These are phyloP conservation scores for Zaprionus taronus DNA, from an alignment of 1,140 invertebrate species.

Conservation along the genomic window DNA sequence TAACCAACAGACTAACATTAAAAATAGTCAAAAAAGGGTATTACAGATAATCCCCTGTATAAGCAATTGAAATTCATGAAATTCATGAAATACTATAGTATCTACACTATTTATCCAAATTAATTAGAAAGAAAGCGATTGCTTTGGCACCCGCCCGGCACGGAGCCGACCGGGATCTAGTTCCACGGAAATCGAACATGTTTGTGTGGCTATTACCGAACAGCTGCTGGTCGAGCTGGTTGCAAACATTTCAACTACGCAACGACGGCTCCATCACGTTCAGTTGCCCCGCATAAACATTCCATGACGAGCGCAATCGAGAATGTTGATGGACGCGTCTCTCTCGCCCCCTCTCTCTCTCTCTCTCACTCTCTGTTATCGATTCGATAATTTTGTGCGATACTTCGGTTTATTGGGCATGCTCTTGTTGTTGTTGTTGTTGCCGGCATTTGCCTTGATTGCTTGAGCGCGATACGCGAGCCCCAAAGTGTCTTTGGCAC, in stretches of 20 bases:
- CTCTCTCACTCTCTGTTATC: neutral
- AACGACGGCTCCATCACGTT: neutral
- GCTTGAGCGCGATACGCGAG: neutral
- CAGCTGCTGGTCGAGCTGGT: conserved; percentile 3
- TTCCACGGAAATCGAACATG: conserved; percentile 1
- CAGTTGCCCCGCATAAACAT: conserved; percentile 1
- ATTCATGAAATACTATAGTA: neutral
- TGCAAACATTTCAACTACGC: conserved; percentile 1
- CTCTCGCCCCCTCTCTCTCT: neutral
- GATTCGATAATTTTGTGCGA: conserved; percentile 10
- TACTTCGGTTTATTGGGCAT: conserved; percentile 3
- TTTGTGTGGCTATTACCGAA: neutral
- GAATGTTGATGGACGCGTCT: conserved; percentile 1
- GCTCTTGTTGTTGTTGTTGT: neutral
- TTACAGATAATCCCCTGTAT: too few species aligned
- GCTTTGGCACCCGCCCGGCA: neutral
- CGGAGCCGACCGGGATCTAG: neutral
- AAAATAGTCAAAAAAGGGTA: too few species aligned
- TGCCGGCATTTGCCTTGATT: neutral
- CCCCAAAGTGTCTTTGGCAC: conserved; percentile 4
- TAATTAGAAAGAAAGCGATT: conserved; percentile 5
- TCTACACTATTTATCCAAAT: neutral
- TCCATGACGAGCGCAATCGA: neutral
- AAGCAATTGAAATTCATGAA: too few species aligned
- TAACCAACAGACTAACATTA: too few species aligned